Conservation (phyloP, 2,113 vertebrate genomes). For the Chunga burmeisteri region DNA sequence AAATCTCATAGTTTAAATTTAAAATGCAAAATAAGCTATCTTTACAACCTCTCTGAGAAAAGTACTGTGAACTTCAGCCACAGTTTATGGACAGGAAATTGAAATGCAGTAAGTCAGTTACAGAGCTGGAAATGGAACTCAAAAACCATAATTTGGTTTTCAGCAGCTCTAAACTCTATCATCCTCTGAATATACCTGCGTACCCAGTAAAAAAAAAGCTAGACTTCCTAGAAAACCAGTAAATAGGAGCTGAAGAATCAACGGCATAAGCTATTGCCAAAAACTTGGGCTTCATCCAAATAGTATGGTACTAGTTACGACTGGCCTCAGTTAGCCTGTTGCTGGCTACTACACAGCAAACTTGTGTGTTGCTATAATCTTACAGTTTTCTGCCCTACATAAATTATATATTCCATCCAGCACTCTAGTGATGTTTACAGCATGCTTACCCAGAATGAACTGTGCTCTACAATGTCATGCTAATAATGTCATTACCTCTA, state of each 20-base stretch:
- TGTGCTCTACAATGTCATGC: background rate
- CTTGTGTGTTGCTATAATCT: background rate
- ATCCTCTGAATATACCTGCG: background rate
- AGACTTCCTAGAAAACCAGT: background rate
- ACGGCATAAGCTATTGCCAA: background rate
- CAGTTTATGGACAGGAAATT: slow-evolving; percentile 48
- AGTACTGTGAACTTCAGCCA: background rate
- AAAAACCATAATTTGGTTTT: slow-evolving; percentile 15
- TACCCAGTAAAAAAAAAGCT: background rate
- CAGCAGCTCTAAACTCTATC: background rate
- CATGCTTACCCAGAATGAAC: background rate
- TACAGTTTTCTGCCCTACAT: background rate
- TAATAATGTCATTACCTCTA: slow-evolving; percentile 14
- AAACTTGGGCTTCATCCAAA: background rate
- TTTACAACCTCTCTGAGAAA: background rate
- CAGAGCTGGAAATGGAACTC: slow-evolving; percentile 1
- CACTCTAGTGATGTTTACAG: background rate
- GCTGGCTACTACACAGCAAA: background rate
- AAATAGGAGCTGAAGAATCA: background rate
- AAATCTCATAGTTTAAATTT: background rate
- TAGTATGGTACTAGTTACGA: background rate
- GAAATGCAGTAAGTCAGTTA: slow-evolving; percentile 36
- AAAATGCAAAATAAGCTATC: slow-evolving; percentile 3
- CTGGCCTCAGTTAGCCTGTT: background rate
- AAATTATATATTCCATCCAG: background rate